Evolutionary conservation across 1,140 invertebrate genomes (phyloP), one percentile per base, ranked within the genome.

Genomic region (Geopemphigus sp.): DNA sequence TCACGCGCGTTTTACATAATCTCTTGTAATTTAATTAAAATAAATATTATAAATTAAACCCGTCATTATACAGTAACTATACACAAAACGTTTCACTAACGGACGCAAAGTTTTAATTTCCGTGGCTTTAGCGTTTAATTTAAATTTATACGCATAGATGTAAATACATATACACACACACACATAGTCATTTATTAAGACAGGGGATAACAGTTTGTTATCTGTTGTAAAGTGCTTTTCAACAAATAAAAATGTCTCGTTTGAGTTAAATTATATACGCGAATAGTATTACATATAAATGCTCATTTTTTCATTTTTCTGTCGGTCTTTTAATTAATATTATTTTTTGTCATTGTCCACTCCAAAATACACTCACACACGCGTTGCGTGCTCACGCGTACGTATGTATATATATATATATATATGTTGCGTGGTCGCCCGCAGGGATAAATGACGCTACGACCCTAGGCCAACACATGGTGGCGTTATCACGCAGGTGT

Each of bases 171-270:
- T 61, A 61, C 8, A 17, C 26, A 29, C 19, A 61, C 5, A 10
- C 0, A 19, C 29, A 32, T 63, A 19, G 29, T 24, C 29, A 63
- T 63, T 29, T 63, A 63, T 63, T 63, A 63, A 63, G 61, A 63
- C 61, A 63, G 61, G 17, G 29, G 61, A 63, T 63, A 63, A 63
- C 26, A 63, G 61, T 63, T 63, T 63, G 61, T 63, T 63, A 63
- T 63, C 61, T 26, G 10, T 32, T 3, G 61, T 63, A 63, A 63
- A 63, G 26, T 32, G 61, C 61, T 63, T 64, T 39, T 64, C 32
- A 11, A 45, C 32, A 45, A 64, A 64, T 64, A 64, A 64, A 39
- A 64, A 64, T n/a, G 63, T 64, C 63, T 64, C 29, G 61, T 17
- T 63, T 63, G 26, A 29, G 61, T 63, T 63, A 39, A 50, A 12